Evolutionary conservation across 2,113 vertebrate genomes (phyloP).

Genomic region (Pomatostomus ruficeps): DNA sequence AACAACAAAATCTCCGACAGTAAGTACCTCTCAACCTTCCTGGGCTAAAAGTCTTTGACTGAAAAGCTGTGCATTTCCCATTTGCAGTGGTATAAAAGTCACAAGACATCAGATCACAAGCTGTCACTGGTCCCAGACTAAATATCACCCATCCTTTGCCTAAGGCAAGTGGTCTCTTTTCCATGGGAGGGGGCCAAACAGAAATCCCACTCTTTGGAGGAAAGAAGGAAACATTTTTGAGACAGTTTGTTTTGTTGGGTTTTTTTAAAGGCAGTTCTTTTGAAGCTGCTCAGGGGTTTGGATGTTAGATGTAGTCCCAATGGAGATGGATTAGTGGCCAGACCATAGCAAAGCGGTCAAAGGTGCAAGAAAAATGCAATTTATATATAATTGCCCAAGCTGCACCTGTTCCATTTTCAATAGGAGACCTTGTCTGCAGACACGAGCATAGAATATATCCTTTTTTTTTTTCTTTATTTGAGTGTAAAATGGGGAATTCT

Average conservation of each 20-base stretch:
- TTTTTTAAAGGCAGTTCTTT: slow-evolving; percentile 26
- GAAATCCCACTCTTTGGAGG: not conserved
- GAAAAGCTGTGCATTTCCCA: not conserved
- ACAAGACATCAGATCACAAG: slow-evolving; percentile 1
- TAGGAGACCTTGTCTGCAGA: slow-evolving; percentile 17
- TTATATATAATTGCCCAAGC: slow-evolving; percentile 54
- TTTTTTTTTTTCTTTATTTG: not conserved
- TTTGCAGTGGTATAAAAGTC: slow-evolving; percentile 10
- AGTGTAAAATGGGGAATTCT: slow-evolving; percentile 52
- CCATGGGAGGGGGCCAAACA: not conserved
- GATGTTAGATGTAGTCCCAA: slow-evolving; percentile 47
- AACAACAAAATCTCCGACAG: not conserved
- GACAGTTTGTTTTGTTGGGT: slow-evolving; percentile 14
- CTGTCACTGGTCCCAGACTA: not conserved
- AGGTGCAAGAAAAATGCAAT: slow-evolving; percentile 64
- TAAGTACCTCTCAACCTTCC: not conserved
- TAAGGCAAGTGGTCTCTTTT: not conserved
- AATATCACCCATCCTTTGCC: slow-evolving; percentile 2
- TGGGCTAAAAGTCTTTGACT: not conserved
- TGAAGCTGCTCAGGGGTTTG: slow-evolving; percentile 31
- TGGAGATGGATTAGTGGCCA: slow-evolving; percentile 44
- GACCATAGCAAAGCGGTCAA: slow-evolving; percentile 35
- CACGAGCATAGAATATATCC: not conserved
- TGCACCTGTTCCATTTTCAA: slow-evolving; percentile 59
- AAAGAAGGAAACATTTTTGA: slow-evolving; percentile 37